Percentiles rank a stretch among this genome's conserved stretches.
Evolutionary conservation across 2,888 invertebrate genomes (phyloP).

Genomic region (Caenorhabditis sp.): DNA sequence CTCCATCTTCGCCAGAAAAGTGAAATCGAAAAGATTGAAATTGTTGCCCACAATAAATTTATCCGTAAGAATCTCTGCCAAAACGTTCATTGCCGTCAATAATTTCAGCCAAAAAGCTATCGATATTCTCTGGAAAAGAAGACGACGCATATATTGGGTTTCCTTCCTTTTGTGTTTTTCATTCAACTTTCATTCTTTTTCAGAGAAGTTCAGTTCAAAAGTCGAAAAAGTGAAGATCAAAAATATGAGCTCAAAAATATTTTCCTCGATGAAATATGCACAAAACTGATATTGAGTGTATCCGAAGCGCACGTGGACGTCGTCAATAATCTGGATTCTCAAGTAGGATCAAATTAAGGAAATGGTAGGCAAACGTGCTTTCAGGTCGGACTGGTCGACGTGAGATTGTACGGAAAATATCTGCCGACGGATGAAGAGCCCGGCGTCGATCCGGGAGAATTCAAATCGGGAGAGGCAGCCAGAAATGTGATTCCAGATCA

Average conservation of each 20-base stretch:
- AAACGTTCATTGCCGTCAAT: not conserved
- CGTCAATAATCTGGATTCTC: constrained; percentile 45
- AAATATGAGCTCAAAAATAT: constrained; percentile 68
- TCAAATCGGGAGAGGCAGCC: constrained; percentile 29
- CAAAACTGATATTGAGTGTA: constrained; percentile 42
- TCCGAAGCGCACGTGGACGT: constrained; percentile 50
- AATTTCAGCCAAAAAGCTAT: constrained; percentile 52
- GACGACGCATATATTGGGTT: constrained; percentile 54
- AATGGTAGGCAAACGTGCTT: not conserved
- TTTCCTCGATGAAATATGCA: constrained; percentile 63
- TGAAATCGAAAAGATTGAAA: constrained; percentile 65
- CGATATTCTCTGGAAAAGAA: constrained; percentile 33
- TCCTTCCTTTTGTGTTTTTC: not conserved
- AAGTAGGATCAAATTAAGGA: no score
- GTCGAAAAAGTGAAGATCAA: constrained; percentile 32
- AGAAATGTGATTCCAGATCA: constrained; percentile 38
- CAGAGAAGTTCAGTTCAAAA: constrained; percentile 59
- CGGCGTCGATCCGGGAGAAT: not conserved
- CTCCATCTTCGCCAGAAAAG: constrained; percentile 50
- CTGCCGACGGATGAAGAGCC: constrained; percentile 43
- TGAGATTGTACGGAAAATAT: constrained; percentile 62
- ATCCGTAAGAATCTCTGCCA: constrained; percentile 53
- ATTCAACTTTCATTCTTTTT: not conserved
- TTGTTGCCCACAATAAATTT: constrained; percentile 65
- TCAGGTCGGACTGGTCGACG: constrained; percentile 65